A percentile compares a stretch with the other conserved stretches of the same genome.
These are phyloP conservation scores for Cassiopea xamachana DNA, from an alignment of 30 jellyfish, hydroid and myxozoan species.

Conservation along the genomic window DNA sequence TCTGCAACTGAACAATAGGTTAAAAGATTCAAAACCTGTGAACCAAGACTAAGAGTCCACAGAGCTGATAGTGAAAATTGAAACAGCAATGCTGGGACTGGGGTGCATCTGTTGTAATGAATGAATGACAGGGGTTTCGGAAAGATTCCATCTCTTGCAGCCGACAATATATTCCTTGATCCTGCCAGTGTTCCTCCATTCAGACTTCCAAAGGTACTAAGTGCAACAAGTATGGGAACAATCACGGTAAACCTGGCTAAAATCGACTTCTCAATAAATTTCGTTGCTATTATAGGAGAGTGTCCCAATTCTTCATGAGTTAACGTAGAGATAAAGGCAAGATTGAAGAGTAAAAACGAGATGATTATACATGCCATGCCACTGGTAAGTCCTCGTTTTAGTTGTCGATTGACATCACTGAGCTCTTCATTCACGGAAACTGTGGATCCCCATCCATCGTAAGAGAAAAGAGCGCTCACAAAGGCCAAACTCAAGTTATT, in stretches of 20 bases:
- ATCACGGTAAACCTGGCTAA: constrained; percentile 34
- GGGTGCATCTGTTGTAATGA: constrained; percentile 64
- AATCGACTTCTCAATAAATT: constrained; percentile 33
- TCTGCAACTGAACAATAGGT: constrained; percentile 10
- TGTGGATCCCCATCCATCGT: constrained; percentile 75
- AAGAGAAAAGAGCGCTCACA: constrained; percentile 68
- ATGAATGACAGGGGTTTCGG: constrained; percentile 67
- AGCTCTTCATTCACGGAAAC: constrained; percentile 58
- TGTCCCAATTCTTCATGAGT: constrained; percentile 50
- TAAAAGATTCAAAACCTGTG: constrained; percentile 22
- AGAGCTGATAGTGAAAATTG: constrained; percentile 20
- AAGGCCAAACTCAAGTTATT: constrained; percentile 46
- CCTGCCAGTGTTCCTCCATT: neutral
- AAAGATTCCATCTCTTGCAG: constrained; percentile 78
- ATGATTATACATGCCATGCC: constrained; percentile 60
- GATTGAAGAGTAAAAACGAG: constrained; percentile 41
- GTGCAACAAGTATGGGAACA: constrained; percentile 60
- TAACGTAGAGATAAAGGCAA: constrained; percentile 52
- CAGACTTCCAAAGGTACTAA: constrained; percentile 50
- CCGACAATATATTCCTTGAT: constrained; percentile 59
- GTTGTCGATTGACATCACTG: constrained; percentile 45
- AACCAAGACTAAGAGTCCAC: constrained; percentile 58
- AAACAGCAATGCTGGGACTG: constrained; percentile 55
- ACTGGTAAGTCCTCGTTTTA: constrained; percentile 28
- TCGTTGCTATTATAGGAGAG: constrained; percentile 66